Evolutionary conservation across 2,797 vertebrate genomes (phyloP), one percentile per base, ranked within the genome.

Genomic region (Malacoctenus gilli): DNA sequence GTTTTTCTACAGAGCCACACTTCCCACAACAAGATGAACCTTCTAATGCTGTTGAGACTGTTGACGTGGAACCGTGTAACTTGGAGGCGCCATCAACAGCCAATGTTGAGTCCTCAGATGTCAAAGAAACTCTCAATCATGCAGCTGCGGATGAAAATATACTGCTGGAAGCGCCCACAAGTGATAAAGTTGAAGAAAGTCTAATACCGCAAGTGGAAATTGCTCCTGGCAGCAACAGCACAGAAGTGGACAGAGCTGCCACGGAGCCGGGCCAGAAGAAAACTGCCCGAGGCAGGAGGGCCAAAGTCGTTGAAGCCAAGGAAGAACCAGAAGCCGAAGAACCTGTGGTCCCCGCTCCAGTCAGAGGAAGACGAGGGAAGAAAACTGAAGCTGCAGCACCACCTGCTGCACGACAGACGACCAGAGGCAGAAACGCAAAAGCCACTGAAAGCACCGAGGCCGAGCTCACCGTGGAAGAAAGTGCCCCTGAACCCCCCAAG

Each of bases 301-400:
- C 48, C 11, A 79, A 69, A 52, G 7, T 5, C 0, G 38, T 19
- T 1, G 30, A 69, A 28, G 9, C 47, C 3, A 52, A 41, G 57
- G 31, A 30, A 39, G 44, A 6, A 16, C 5, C 20, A 8, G 60
- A 63, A 31, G 8, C 19, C 1, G 59, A 82, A 31, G 63, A 68
- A 1, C 16, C 61, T 8, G 37, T 39, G 1, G 12, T 46, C 12
- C 0, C 42, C 13, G 47, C 59, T 14, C 68, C 80, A 70, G 53
- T 60, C 13, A 84, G 73, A 82, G 84, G 70, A 49, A 83, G 82
- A 55, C 68, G 84, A 72, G 80, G 38, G 6, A 89, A 73, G 53
- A 83, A 72, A 46, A 16, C 59, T 3, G 77, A 87, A 42, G 40
- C 37, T 2, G 1, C 57, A 13, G 69, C 68, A 1, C 47, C 73